Percentiles rank a stretch among this genome's conserved stretches.
These are phyloP conservation scores for Pseudomugil tenellus DNA, from an alignment of 2,797 vertebrate species.

Conservation along the genomic window DNA sequence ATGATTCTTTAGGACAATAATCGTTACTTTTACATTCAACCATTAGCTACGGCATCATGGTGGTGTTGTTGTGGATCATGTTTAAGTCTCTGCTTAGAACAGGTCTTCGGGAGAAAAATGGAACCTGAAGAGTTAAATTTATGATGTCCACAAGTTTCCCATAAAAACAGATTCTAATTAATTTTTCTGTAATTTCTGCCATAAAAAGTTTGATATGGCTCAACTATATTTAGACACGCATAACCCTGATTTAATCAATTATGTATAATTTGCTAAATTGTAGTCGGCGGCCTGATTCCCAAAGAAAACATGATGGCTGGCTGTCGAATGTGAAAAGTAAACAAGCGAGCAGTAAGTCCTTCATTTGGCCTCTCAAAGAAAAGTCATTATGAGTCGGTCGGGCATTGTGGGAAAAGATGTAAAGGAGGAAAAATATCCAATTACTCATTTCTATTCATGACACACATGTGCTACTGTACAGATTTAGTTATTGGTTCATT, in stretches of 20 bases:
- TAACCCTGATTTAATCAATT: background rate
- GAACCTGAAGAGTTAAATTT: too few species aligned
- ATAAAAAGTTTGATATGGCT: background rate
- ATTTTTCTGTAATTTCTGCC: background rate
- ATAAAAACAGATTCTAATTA: too few species aligned
- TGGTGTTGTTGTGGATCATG: too few species aligned
- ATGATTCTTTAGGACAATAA: background rate
- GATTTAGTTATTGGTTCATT: constrained; percentile 6
- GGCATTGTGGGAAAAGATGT: background rate
- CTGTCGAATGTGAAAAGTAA: constrained; percentile 2
- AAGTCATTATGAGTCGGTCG: constrained; percentile 5
- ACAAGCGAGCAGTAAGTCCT: constrained; percentile 1
- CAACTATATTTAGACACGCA: background rate
- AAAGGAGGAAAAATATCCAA: background rate
- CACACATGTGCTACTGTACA: background rate
- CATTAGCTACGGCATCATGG: too few species aligned
- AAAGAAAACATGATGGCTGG: background rate
- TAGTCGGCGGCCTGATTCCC: background rate
- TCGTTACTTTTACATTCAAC: background rate
- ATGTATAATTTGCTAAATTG: background rate
- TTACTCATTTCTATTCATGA: background rate
- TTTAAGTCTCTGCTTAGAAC: too few species aligned
- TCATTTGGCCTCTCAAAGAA: constrained; percentile 12
- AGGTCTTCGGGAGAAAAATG: too few species aligned
- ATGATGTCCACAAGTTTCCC: too few species aligned